phyloP scores from a whole-genome alignment of 2,888 invertebrate genomes.

The Oxyteleia sp. region DNA sequence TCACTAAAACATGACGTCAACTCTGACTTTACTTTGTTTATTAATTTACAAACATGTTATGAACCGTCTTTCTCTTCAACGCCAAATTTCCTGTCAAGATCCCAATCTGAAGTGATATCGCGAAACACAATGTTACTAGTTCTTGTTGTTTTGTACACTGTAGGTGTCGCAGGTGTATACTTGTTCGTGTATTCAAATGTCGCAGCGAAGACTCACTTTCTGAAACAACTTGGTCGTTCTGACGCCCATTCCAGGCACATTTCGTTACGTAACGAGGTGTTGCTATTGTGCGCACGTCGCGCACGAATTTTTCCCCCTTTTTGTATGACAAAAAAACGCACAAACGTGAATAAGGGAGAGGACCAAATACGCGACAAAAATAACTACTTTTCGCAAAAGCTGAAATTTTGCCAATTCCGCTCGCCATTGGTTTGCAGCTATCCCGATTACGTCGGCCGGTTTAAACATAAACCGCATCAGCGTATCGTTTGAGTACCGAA shows the following conservation, averaged over 20 bases:
- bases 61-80: no score
- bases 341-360: no score
- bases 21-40: no score
- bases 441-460: slow-evolving; percentile 21
- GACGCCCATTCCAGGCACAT: neutral
- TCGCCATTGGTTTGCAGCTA: slow-evolving; percentile 20
- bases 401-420: slow-evolving; percentile 65
- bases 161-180: slow-evolving; percentile 46
- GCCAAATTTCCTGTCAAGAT: slow-evolving; percentile 2
- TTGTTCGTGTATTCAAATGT: slow-evolving; percentile 37
- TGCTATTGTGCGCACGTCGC: neutral
- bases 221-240: slow-evolving; percentile 16
- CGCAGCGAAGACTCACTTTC: no score
- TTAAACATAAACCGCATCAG: slow-evolving; percentile 44
- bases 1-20: no score
- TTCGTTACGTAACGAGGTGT: neutral
- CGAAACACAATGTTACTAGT: slow-evolving; percentile 3
- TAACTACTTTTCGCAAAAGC: slow-evolving; percentile 58
- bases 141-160: slow-evolving; percentile 31
- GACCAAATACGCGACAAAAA: slow-evolving; percentile 38
- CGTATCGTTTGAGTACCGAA: slow-evolving; percentile 11
- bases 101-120: neutral
- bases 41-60: no score
- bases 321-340: no score
- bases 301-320: no score